A percentile compares a stretch with the other conserved stretches of the same genome.
Evolutionary conservation across 2,888 invertebrate species (phyloP).

Genomic region (Leptothorax acervorum): DNA sequence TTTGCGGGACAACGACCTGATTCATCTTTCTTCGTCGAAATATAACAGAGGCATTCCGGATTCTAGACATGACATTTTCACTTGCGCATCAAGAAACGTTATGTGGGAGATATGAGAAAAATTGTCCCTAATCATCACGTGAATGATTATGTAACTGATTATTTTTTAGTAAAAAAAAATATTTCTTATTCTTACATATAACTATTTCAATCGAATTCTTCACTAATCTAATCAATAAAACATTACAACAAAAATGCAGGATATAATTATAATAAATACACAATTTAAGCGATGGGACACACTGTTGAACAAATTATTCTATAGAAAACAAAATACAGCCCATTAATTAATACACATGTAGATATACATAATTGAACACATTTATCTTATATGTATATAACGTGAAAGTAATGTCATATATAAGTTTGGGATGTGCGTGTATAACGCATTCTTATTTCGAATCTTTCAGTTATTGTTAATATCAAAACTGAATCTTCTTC

Average conservation of each 20-base stretch:
- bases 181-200: background rate
- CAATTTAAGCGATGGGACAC: background rate
- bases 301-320: background rate
- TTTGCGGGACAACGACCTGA: background rate
- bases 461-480: background rate
- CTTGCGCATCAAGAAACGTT: background rate
- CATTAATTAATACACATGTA: background rate
- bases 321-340: background rate
- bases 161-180: background rate
- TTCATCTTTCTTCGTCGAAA: slow-evolving; percentile 12
- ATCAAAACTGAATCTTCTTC: background rate
- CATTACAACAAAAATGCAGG: background rate
- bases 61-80: background rate
- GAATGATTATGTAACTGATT: background rate
- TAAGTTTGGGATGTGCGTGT: background rate
- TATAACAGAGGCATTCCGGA: background rate
- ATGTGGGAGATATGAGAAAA: background rate
- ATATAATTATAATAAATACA: background rate
- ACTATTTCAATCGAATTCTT: background rate
- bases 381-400: background rate
- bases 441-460: background rate
- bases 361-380: no score
- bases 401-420: background rate
- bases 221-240: background rate
- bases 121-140: background rate